phyloP scores from a whole-genome alignment of 2,888 invertebrate species.

The Drosophila demipolita region DNA sequence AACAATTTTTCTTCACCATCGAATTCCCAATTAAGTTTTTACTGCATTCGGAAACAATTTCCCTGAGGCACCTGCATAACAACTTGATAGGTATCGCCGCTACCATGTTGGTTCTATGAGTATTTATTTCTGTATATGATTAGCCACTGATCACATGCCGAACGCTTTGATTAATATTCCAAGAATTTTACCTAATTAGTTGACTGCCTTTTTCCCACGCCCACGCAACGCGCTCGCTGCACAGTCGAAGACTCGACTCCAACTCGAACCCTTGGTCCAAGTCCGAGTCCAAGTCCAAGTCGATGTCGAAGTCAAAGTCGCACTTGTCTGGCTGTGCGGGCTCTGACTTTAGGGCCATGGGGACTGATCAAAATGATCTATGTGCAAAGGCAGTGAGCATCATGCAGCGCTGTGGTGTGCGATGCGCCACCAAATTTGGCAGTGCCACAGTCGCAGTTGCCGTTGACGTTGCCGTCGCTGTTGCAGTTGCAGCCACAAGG shows the following conservation, averaged over 20 bases:
- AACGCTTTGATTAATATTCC: conserved; percentile 7
- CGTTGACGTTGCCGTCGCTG: background rate
- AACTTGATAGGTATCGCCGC: background rate
- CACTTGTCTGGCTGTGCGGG: conserved; percentile 58
- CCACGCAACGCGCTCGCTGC: conserved; percentile 56
- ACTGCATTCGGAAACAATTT: background rate
- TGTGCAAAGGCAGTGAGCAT: conserved; percentile 42
- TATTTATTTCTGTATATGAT: background rate
- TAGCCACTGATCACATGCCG: background rate
- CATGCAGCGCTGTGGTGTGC: conserved; percentile 43
- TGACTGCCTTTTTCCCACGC: conserved; percentile 69
- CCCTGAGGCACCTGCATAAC: background rate
- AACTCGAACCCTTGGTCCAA: background rate
- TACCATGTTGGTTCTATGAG: background rate
- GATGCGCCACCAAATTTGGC: conserved; percentile 69
- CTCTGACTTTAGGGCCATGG: conserved; percentile 19
- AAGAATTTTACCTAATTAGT: conserved; percentile 60
- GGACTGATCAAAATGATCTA: conserved; percentile 68
- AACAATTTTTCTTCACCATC: background rate
- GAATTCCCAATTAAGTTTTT: background rate
- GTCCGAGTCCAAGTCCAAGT: background rate
- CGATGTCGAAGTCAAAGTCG: conserved; percentile 4
- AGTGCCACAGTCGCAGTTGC: conserved; percentile 17
- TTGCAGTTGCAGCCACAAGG: conserved; percentile 34
- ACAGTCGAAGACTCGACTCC: background rate